Evolutionary conservation across 2,888 invertebrate species (phyloP), one percentile per base, ranked within the genome.

Genomic region (Tetramorium bicarinatum): DNA sequence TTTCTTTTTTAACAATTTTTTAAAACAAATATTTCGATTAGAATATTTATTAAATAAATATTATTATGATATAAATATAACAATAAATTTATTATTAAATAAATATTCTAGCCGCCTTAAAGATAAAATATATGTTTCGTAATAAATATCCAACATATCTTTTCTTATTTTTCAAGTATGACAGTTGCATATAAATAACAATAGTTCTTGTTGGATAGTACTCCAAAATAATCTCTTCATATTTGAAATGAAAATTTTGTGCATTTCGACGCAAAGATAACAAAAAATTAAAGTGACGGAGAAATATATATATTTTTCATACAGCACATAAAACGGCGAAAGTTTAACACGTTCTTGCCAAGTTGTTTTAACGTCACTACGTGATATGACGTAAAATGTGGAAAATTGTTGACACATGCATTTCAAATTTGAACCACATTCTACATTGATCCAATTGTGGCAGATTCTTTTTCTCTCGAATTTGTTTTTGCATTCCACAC

Each of bases 391-490:
- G 64, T 21, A 59, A 82, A 82, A 82, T 76, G 56, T 54, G 41
- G 47, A 82, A 82, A 76, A 82, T 76, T 49, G 82, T 77, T 76
- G 76, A 76, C 82, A 75, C 59, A 54, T 64, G n/a, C 47, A 25
- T 61, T 67, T 59, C 47, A 66, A 81, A 81, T 81, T 64, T 82
- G 3, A 72, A 52, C 21, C 15, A 41, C 64, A 25, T 13, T 72
- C 41, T n/a, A 41, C 18, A n/a, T 18, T 18, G 7, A 13, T 49
- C 15, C 8, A 21, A 21, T 34, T 18, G 52, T 47, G 56, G 18
- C 49, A 9, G 25, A 3, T 13, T 18, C 21, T 25, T 52, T 49
- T 41, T 47, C 38, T n/a, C 29, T 38, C 61, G 9, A 21, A 13
- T 7, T 64, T 13, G 0, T 38, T 11, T 3, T 25, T 15, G 25